A percentile compares a stretch with the other conserved stretches of the same genome.
Conservation (phyloP, 2,888 invertebrate genomes). For the Operophtera brumata region DNA sequence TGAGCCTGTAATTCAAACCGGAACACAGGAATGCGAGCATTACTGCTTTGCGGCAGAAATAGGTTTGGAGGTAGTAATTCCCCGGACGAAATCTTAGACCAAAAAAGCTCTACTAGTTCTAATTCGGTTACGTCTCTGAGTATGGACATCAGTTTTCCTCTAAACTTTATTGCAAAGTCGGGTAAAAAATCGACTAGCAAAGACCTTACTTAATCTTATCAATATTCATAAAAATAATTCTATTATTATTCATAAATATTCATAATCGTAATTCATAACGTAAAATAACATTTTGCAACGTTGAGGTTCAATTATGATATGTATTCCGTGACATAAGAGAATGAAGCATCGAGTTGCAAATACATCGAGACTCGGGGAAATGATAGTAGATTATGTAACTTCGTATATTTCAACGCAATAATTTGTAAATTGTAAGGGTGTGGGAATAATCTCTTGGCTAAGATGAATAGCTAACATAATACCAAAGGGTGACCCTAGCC, state of each 20-base stretch:
- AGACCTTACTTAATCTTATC: conserved; percentile 7
- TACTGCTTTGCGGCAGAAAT: too few species aligned
- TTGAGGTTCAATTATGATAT: background rate
- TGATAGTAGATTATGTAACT: conserved; percentile 4
- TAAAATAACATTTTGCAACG: conserved; percentile 6
- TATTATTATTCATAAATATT: background rate
- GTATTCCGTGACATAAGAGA: background rate
- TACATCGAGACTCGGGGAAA: background rate
- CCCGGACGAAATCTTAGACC: too few species aligned
- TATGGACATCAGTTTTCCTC: background rate
- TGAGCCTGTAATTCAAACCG: too few species aligned
- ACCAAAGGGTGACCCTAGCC: too few species aligned
- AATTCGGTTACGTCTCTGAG: background rate
- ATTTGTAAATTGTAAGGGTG: too few species aligned
- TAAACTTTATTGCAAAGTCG: background rate
- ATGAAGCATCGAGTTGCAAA: conserved; percentile 3
- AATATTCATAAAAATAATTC: conserved; percentile 8
- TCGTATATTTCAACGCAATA: background rate
- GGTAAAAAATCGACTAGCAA: background rate
- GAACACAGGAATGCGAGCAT: too few species aligned
- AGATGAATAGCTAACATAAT: too few species aligned
- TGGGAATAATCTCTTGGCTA: too few species aligned
- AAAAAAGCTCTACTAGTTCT: too few species aligned
- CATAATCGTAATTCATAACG: background rate
- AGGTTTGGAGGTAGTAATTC: too few species aligned